Evolutionary conservation across 2,113 vertebrate genomes (phyloP).

Genomic region (Tinamus guttatus): DNA sequence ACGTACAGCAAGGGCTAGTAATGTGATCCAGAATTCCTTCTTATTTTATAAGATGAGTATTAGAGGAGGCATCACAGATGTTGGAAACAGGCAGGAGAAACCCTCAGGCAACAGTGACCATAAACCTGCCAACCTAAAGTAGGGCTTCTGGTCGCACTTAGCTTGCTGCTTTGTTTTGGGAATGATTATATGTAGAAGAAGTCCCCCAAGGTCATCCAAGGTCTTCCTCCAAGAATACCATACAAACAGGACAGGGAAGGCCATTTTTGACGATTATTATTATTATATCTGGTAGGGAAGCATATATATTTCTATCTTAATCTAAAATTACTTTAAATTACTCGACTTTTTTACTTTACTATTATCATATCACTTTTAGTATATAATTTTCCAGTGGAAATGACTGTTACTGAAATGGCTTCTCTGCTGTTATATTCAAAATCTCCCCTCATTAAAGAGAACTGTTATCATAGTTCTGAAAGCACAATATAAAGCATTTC

Average conservation of each 20-base stretch:
- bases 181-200: not conserved
- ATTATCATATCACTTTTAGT: not conserved
- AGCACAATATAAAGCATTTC: not conserved
- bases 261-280: not conserved
- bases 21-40: not conserved
- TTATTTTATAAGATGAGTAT: not conserved
- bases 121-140: not conserved
- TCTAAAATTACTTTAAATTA: not conserved
- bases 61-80: not conserved
- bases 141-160: not conserved
- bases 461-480: not conserved
- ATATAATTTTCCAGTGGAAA: accelerated
- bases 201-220: not conserved
- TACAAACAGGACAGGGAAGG: accelerated
- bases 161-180: not conserved
- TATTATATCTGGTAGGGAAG: not conserved
- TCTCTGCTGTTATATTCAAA: not conserved
- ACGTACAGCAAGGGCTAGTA: not conserved
- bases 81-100: not conserved
- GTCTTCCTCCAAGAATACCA: not conserved
- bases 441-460: not conserved
- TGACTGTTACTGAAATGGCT: not conserved
- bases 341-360: not conserved
- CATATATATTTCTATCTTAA: not conserved
- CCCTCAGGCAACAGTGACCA: not conserved